Evolutionary conservation across 1,140 invertebrate species (phyloP), one percentile per base, ranked within the genome.

Genomic region (Venustaconcha ellipsiformis): DNA sequence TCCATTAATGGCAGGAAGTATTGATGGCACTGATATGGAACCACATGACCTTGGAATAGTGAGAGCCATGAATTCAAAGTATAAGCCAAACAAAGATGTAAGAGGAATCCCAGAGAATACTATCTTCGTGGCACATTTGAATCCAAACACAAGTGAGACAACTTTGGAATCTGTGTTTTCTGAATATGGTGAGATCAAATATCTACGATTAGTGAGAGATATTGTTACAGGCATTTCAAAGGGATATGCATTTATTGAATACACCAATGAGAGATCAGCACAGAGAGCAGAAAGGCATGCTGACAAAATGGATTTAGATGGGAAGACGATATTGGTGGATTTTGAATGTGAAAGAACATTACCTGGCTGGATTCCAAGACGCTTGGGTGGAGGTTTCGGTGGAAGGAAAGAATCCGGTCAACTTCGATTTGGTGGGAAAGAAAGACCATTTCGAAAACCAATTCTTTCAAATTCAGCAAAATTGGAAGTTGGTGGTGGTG

Each of bases 391-490:
- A 64, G 96, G 96, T 20, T 94, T 96, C 86, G 95, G 95, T 15
- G 96, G 96, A 1, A 93, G 92, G 80, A 97, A 95, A 83, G 94
- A 96, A 88, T 95, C 95, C 5, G 96, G 96, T 1, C 96, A 97
- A 84, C 89, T 97, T 20, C 90, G 96, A 78, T 97, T 97, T 92
- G 96, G 96, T 13, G 94, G 96, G 37, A 92, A 92, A 83, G 93
- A 94, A 67, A 91, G 95, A 84, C 95, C 94, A 1, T 96, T 91
- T 79, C 78, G 83, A 72, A 88, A 83, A 75, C 88, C 87, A n/a
- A 81, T 84, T 64, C 65, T 80, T 14, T 66, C 78, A 30, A 64
- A n/a, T 23, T 26, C 59, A 6, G 18, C 18, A 55, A 72, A 72
- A 55, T 57, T 63, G 37, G 70, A 78, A 58, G 69, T 64, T n/a